Conservation (phyloP, 2,113 vertebrate genomes). For the Zosterops lateralis region DNA sequence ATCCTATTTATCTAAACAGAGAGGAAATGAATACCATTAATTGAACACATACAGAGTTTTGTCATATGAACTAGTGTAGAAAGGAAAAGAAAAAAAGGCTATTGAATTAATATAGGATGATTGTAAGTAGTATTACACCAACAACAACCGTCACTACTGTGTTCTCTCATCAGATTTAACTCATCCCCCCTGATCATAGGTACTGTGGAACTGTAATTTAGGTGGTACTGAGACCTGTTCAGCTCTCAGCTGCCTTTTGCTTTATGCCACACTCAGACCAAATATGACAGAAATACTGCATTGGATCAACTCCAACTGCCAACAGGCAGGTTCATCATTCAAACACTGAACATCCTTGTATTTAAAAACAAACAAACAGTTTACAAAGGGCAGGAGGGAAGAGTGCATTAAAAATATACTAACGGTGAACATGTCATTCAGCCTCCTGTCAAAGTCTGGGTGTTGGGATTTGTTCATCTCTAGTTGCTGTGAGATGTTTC, state of each 20-base stretch:
- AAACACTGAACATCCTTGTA: background rate
- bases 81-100: background rate
- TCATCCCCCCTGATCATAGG: rapidly evolving
- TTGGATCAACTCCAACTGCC: background rate
- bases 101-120: background rate
- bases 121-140: background rate
- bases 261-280: background rate
- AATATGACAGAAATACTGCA: background rate
- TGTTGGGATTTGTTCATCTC: background rate
- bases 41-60: background rate
- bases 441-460: background rate
- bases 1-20: background rate
- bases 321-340: background rate
- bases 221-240: background rate
- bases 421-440: background rate
- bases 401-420: background rate
- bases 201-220: background rate
- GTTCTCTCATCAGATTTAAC: background rate
- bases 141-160: background rate
- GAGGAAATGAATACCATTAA: background rate
- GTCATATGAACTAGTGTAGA: background rate
- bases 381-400: background rate
- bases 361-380: background rate
- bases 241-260: background rate
- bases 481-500: background rate